phyloP scores from a whole-genome alignment of 2,113 vertebrate species.

The Sardina pilchardus region DNA sequence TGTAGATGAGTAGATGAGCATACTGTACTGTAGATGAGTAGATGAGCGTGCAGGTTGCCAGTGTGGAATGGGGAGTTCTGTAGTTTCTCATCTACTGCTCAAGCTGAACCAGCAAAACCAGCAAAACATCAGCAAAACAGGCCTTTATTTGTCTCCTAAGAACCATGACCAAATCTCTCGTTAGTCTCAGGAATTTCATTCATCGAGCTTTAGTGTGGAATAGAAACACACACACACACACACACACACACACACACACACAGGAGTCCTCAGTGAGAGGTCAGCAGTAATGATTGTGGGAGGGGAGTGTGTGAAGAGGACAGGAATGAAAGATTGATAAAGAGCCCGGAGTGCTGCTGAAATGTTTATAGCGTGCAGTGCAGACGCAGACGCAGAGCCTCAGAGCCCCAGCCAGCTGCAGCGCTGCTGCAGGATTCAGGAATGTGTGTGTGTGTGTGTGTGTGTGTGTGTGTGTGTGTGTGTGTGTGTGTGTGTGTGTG shows the following conservation, averaged over 20 bases:
- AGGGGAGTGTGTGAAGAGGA: slow-evolving; percentile 53
- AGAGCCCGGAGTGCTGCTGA: slow-evolving; percentile 68
- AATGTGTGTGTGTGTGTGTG: slow-evolving; percentile 10
- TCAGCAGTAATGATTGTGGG: slow-evolving; percentile 62
- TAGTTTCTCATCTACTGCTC: no score
- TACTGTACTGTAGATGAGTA: no score
- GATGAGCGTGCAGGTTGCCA: no score
- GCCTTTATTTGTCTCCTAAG: no score
- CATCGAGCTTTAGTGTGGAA: no score
- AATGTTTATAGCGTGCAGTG: slow-evolving; percentile 74
- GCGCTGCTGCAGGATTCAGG: not conserved
- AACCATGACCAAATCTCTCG: no score
- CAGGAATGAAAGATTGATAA: slow-evolving; percentile 79
- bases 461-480: not conserved
- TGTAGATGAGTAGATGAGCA: no score
- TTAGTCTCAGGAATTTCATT: no score
- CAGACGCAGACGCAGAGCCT: slow-evolving; percentile 19
- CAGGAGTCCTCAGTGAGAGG: slow-evolving; percentile 48
- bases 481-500: not conserved
- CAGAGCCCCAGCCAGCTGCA: no score
- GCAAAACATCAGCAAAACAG: no score
- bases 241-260: slow-evolving; percentile 18
- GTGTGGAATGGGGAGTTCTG: no score
- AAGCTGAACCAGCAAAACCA: no score
- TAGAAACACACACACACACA: not conserved